Conservation (phyloP, 2,797 vertebrate species). For the Philypnodon macrostomus region DNA sequence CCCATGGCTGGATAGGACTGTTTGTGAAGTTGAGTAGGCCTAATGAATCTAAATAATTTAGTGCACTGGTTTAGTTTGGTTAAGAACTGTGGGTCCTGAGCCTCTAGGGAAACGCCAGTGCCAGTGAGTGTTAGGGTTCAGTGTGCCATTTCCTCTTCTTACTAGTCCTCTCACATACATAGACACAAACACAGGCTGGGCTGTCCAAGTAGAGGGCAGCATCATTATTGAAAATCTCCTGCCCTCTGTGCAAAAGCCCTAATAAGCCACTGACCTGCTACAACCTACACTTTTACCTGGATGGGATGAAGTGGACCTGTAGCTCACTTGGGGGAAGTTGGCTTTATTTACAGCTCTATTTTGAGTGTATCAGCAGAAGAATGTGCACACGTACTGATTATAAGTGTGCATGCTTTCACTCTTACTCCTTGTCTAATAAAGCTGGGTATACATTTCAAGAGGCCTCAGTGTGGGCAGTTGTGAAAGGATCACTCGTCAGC, state of each 20-base stretch:
- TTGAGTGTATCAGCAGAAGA: slow-evolving; percentile 14
- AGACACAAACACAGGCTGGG: slow-evolving; percentile 11
- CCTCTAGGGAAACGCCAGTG: slow-evolving; percentile 45
- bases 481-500: slow-evolving; percentile 68
- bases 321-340: slow-evolving; percentile 1
- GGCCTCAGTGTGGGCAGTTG: slow-evolving; percentile 62
- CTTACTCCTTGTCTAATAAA: slow-evolving; percentile 56
- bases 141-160: slow-evolving; percentile 42
- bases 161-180: slow-evolving; percentile 9
- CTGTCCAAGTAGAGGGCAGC: slow-evolving; percentile 24
- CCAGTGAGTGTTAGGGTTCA: slow-evolving; percentile 39
- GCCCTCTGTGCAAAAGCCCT: slow-evolving; percentile 22
- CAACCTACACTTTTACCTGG: slow-evolving; percentile 14
- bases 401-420: slow-evolving; percentile 15
- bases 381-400: slow-evolving; percentile 34
- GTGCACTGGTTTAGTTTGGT: slow-evolving; percentile 54
- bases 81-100: slow-evolving; percentile 44
- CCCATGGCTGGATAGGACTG: slow-evolving; percentile 25
- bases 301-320: slow-evolving; percentile 13
- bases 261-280: slow-evolving; percentile 16
- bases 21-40: slow-evolving; percentile 43
- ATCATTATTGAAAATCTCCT: slow-evolving; percentile 36
- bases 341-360: slow-evolving; percentile 21
- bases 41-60: slow-evolving; percentile 72
- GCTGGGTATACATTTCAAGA: slow-evolving; percentile 61